A percentile compares a stretch with the other conserved stretches of the same genome.
These are phyloP conservation scores for Microctonus brassicae DNA, from an alignment of 2,888 invertebrate genomes.

Conservation along the genomic window DNA sequence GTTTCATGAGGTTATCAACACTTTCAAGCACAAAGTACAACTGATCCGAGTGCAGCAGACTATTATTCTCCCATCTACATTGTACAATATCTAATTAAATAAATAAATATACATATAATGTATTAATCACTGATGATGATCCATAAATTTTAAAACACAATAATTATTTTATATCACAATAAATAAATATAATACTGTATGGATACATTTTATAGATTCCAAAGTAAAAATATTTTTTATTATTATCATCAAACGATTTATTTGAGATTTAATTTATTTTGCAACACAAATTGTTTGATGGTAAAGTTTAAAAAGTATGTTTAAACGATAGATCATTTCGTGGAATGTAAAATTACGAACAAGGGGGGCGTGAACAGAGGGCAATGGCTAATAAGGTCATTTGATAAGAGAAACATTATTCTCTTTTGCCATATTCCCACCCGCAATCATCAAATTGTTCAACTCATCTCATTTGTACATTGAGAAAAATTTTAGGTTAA, in stretches of 20 bases:
- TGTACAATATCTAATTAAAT: not conserved
- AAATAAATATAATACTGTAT: too few relatives aligned
- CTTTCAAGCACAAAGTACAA: constrained; percentile 66
- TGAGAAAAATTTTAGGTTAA: too few relatives aligned
- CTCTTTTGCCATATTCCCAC: not conserved
- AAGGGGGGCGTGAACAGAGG: constrained; percentile 27
- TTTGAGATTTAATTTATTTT: too few relatives aligned
- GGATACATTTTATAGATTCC: too few relatives aligned
- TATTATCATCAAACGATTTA: too few relatives aligned
- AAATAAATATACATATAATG: too few relatives aligned
- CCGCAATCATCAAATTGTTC: not conserved
- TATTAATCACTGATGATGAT: too few relatives aligned
- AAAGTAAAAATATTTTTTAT: too few relatives aligned
- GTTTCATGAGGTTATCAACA: constrained; percentile 62
- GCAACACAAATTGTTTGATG: not conserved
- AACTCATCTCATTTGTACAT: too few relatives aligned
- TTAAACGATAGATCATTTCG: not conserved
- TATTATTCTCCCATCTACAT: not conserved
- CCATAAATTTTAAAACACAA: too few relatives aligned
- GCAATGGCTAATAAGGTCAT: constrained; percentile 55
- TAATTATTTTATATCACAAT: too few relatives aligned
- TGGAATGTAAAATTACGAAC: not conserved
- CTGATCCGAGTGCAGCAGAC: constrained; percentile 58
- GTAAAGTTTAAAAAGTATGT: too few relatives aligned
- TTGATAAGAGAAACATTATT: constrained; percentile 49